Percentiles rank a stretch among this genome's conserved stretches.
phyloP scores from a whole-genome alignment of 1,140 invertebrate species.

The Bombus impatiens region DNA sequence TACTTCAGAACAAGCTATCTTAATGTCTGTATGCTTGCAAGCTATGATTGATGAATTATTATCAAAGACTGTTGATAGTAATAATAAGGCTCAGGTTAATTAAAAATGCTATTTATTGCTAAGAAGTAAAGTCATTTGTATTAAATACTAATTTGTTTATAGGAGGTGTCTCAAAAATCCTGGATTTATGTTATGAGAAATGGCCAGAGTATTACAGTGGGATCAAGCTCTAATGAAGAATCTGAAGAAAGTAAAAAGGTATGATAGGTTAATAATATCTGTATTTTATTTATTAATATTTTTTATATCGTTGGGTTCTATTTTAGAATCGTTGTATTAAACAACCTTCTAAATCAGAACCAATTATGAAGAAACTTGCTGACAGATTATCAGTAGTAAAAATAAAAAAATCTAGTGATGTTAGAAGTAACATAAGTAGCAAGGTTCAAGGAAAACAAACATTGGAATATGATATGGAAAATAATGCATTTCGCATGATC shows the following conservation, averaged over 20 bases:
- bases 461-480: constrained; percentile 87
- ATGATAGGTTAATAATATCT: background rate
- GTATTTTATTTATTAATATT: constrained; percentile 8
- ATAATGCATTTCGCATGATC: constrained; percentile 95
- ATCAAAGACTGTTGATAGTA: constrained; percentile 87
- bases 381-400: constrained; percentile 77
- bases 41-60: constrained; percentile 97
- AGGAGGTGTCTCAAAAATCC: constrained; percentile 72
- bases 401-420: constrained; percentile 76
- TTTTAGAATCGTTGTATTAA: constrained; percentile 25
- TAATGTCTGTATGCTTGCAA: constrained; percentile 97
- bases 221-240: constrained; percentile 69
- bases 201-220: constrained; percentile 80
- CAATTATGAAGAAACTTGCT: constrained; percentile 81
- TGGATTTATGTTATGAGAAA: constrained; percentile 84
- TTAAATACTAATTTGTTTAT: constrained; percentile 68
- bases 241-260: constrained; percentile 66
- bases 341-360: constrained; percentile 73
- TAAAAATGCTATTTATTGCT: constrained; percentile 51
- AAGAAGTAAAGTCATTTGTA: constrained; percentile 58
- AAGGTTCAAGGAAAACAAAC: constrained; percentile 85
- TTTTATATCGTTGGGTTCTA: background rate
- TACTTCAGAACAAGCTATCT: constrained; percentile 93
- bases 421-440: constrained; percentile 79
- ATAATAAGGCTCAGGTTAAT: constrained; percentile 75